Evolutionary conservation across 2,888 invertebrate genomes (phyloP).

Genomic region (Ochropacha duplaris): DNA sequence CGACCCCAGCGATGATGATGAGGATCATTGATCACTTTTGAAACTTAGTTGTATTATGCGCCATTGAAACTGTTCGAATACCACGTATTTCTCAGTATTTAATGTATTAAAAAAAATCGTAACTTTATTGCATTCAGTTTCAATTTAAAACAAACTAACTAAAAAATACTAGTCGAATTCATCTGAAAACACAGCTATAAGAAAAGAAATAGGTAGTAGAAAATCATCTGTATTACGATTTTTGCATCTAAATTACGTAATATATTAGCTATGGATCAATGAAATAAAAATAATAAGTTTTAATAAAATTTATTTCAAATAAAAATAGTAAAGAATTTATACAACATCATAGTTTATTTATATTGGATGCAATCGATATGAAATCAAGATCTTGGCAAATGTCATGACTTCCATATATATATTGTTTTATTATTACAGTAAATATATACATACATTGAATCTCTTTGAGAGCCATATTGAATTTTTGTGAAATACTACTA

Average conservation of each 20-base stretch:
- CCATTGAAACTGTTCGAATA: too few species aligned
- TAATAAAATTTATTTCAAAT: slow-evolving; percentile 60
- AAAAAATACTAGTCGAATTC: too few species aligned
- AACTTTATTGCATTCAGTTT: too few species aligned
- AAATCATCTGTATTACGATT: too few species aligned
- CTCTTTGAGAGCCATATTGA: slow-evolving; percentile 18
- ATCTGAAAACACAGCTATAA: too few species aligned
- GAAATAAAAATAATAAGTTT: slow-evolving; percentile 20
- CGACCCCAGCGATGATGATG: slow-evolving; percentile 52
- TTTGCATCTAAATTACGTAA: too few species aligned
- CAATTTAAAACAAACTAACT: too few species aligned
- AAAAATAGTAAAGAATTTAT: slow-evolving; percentile 70
- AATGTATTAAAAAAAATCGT: too few species aligned
- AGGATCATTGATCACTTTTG: slow-evolving; percentile 17
- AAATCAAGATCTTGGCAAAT: slow-evolving; percentile 19
- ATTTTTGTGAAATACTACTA: slow-evolving; percentile 33
- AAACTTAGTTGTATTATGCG: background rate
- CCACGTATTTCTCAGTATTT: too few species aligned
- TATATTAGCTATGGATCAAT: background rate
- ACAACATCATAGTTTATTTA: slow-evolving; percentile 49
- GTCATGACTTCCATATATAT: slow-evolving; percentile 16
- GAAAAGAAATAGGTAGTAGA: too few species aligned
- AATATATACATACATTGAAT: slow-evolving; percentile 14
- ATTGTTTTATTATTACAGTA: background rate
- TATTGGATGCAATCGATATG: slow-evolving; percentile 21